A percentile compares a stretch with the other conserved stretches of the same genome.
These are phyloP conservation scores for Limnodromus scolopaceus DNA, from an alignment of 2,797 vertebrate species.

Conservation along the genomic window DNA sequence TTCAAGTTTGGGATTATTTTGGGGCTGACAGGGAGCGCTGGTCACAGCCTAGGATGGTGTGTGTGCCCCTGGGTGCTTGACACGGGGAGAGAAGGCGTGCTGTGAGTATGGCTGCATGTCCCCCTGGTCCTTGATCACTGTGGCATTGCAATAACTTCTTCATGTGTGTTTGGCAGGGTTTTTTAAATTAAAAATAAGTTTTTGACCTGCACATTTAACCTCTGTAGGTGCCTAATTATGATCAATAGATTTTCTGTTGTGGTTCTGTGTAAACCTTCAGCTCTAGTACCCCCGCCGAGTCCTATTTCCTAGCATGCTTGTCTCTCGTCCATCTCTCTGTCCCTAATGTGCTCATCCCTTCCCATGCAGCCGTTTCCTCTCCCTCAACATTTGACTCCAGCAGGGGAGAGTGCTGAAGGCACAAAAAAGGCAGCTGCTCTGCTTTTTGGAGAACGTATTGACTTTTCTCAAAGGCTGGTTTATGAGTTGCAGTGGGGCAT, in stretches of 20 bases:
- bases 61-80: accelerated
- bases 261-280: not conserved
- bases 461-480: not conserved
- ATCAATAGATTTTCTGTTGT: not conserved
- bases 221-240: not conserved
- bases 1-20: not conserved
- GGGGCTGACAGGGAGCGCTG: not conserved
- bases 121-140: not conserved
- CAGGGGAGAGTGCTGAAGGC: not conserved
- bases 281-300: accelerated
- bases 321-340: not conserved
- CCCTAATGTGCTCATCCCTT: not conserved
- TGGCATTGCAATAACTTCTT: not conserved
- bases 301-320: not conserved
- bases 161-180: not conserved
- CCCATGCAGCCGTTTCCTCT: not conserved
- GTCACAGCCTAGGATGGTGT: not conserved
- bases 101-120: accelerated
- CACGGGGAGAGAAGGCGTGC: accelerated
- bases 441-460: not conserved
- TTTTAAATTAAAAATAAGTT: not conserved
- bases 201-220: not conserved
- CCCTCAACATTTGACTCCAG: not conserved
- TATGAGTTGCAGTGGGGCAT: accelerated
- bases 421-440: not conserved